Base-by-base conservation (phyloP, 2,797 vertebrate genomes). In the Staurois parvus region DNA sequence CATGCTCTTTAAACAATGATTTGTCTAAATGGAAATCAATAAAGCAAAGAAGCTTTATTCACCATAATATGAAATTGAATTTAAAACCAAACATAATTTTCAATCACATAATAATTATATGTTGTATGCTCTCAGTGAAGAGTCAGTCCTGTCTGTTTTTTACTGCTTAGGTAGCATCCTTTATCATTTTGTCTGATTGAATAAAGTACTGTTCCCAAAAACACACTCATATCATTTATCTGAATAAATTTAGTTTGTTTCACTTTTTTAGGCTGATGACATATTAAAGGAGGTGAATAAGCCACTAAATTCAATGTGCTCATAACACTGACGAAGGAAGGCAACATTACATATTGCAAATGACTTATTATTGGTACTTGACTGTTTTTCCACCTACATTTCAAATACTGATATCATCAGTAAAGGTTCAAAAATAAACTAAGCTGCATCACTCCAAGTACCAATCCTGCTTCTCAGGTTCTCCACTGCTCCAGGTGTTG, bases 41-140 rank as follows among this genome's bases (percentile, higher is more conserved):
- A 68, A 82, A 72, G 78, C 80, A 83, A 87, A 79, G 79, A 78
- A 67, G 19, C 67, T 77, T 81, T 78, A 66, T 83, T 77, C 52
- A 56, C 37, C 67, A 66, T 82, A 37, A 82, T 69, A 52, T 29
- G 11, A 66, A 72, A 82, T 82, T 77, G 76, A 64, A 86, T 86
- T 82, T 82, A 82, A 85, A 82, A 72, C 79, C 67, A 67, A 72
- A 78, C 68, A 77, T 81, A 9, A 81, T 82, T 72, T 82, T 29
- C 32, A 4, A 15, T 12, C 78, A 69, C 73, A 82, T 86, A 82
- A 81, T 77, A 45, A 66, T 34, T 45, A 72, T 72, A 40, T 52
- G 19, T 62, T 48, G 56, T 52, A 56, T 32, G 30, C 45, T 34
- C 40, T 72, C 40, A 19, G 24, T 28, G 21, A 74, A 70, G 40